Base-by-base conservation (phyloP, 2,888 invertebrate genomes). In the Drosophila mettleri region DNA sequence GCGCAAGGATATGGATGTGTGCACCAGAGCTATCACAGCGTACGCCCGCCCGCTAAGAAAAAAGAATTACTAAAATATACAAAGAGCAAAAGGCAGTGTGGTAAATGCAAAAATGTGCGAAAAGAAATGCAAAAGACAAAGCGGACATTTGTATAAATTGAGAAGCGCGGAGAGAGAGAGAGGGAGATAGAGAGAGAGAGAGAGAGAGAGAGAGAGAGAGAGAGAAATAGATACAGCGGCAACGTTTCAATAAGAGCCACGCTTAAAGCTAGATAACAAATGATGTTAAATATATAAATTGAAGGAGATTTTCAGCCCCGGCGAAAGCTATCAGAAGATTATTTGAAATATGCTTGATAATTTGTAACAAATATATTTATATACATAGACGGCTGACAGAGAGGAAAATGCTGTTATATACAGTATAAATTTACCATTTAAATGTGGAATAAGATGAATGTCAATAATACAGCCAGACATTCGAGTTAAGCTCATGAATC, bases 1-100 rank as follows among this genome's bases (percentile, higher is more conserved):
- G 81, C 64, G 63, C 81, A 84, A 84, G 68, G 78, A 73, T 74
- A 60, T 74, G 71, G 43, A 45, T 61, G 48, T 45, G 33, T 20
- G 69, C 39, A 38, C 48, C 29, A 16, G 22, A 59, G 57, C 54
- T 52, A 55, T 52, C 55, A 63, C 43, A 55, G 34, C 27, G 48
- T 36, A 64, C 24, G n/a, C 18, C 41, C 10, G 10, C 39, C 22
- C 22, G 9, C 18, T 34, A 45, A 24, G 31, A 64, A 31, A 45
- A 18, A 70, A 72, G 75, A 78, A 74, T 67, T 63, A 74, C 52
- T 69, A 60, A 67, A 64, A 70, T 67, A 62, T 64, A 72, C 48
- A 58, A 49, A 78, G 52, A 64, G 76, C 76, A 82, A 84, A 85
- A 72, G 72, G 65, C 68, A 58, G 69, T 52, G 49, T 46, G 20